Base-by-base conservation (phyloP, 2,888 invertebrate genomes). In the Eugnorisma glareosa region DNA sequence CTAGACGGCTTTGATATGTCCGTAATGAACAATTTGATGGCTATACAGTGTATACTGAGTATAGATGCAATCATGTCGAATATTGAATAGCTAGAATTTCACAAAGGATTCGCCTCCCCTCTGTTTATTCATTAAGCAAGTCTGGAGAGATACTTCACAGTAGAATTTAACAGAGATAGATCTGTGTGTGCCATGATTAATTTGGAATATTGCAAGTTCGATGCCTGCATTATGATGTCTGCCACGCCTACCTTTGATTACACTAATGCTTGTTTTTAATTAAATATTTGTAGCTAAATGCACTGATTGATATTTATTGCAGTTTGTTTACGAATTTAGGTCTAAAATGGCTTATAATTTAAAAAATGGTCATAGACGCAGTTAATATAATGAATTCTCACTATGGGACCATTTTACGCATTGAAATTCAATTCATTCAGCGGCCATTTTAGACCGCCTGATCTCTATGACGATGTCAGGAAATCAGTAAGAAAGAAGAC, bases 51-150 rank as follows among this genome's bases (percentile, higher is more conserved):
- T 43, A 45, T 72, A 74, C 54, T 37, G 37, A 37, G 61, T 67
- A 69, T 73, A 68, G 75, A 75, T 79, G 75, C 83, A 81, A 84
- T 84, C 84, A 75, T 84, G 75, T 82, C 77, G 73, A 70, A 71
- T 84, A 80, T 84, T 84, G 80, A 85, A 86, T 77, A 67, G 76
- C 70, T 82, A 75, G 75, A 67, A 81, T 85, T 85, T 87, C 85
- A 77, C 79, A 85, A 86, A 82, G 76, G 79, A 74, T 71, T 67
- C 37, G 37, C 57, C n/a, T 70, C 84, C 86, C 79, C 80, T 80
- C 79, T 80, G 82, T 84, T 71, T 83, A 86, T 82, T 86, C 86
- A 78, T 86, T 84, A 81, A 75, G 69, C 86, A 82, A 71, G 83
- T 70, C 75, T 67, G 57, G 48, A 63, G 78, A 85, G 71, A 63